Evolutionary conservation across 2,113 vertebrate genomes (phyloP).

Genomic region (Protomyctophum bolini): DNA sequence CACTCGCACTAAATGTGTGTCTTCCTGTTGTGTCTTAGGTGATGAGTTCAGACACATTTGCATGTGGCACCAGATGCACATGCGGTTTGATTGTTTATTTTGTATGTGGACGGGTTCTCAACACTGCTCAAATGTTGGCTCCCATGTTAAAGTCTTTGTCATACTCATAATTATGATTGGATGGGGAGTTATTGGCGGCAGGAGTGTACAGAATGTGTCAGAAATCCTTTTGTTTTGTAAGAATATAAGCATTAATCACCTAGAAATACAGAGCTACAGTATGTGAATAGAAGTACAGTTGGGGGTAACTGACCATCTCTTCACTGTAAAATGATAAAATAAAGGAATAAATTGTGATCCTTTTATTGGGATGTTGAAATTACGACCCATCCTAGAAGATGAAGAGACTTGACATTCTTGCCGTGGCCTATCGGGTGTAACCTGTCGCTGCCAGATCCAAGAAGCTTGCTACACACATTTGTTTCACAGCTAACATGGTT

Average conservation of each 20-base stretch:
- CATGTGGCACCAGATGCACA: constrained; percentile 66
- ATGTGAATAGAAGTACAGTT: constrained; percentile 73
- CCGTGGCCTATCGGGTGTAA: no score
- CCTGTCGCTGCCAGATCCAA: no score
- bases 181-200: constrained; percentile 44
- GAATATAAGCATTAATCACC: constrained; percentile 76
- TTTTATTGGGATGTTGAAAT: background rate
- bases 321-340: constrained; percentile 78
- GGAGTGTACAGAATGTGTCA: constrained; percentile 66
- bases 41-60: constrained; percentile 60
- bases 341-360: constrained; percentile 64
- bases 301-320: constrained; percentile 70
- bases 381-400: background rate
- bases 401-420: background rate
- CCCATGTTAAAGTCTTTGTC: constrained; percentile 62
- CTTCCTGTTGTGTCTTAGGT: constrained; percentile 66
- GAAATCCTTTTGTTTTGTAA: constrained; percentile 68
- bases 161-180: constrained; percentile 37
- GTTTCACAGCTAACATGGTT: no score
- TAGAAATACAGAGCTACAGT: constrained; percentile 76
- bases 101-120: constrained; percentile 71
- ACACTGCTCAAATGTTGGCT: constrained; percentile 77
- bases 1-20: constrained; percentile 62
- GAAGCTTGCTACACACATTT: no score
- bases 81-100: constrained; percentile 67